A percentile compares a stretch with the other conserved stretches of the same genome.
phyloP scores from a whole-genome alignment of 1,140 invertebrate species.

The Latrodectus geometricus region DNA sequence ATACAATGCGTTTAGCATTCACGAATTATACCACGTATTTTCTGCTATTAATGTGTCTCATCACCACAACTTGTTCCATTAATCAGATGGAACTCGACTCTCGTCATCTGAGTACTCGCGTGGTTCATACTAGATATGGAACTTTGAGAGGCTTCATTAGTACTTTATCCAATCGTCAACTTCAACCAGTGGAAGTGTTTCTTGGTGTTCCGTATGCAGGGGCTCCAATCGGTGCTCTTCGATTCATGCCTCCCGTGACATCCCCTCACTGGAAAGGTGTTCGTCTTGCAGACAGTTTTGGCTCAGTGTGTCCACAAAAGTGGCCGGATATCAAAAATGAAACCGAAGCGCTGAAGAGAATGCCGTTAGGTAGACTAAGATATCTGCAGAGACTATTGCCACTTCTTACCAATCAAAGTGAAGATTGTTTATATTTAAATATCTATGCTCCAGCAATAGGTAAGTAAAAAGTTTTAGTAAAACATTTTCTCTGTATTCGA shows the following conservation, averaged over 20 bases:
- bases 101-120: constrained; percentile 71
- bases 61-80: background rate
- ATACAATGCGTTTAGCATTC: too few relatives aligned
- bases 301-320: constrained; percentile 86
- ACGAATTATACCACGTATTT: too few relatives aligned
- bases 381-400: constrained; percentile 81
- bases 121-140: constrained; percentile 89
- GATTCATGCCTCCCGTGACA: constrained; percentile 75
- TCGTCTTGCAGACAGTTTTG: constrained; percentile 81
- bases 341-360: constrained; percentile 73
- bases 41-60: too few relatives aligned
- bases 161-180: constrained; percentile 6
- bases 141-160: constrained; percentile 85
- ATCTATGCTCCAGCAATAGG: constrained; percentile 83
- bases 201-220: constrained; percentile 84
- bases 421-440: constrained; percentile 94
- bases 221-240: constrained; percentile 77
- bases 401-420: constrained; percentile 81
- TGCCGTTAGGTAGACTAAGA: constrained; percentile 83
- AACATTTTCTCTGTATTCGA: background rate
- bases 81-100: constrained; percentile 7
- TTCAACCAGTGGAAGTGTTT: constrained; percentile 72
- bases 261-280: constrained; percentile 89
- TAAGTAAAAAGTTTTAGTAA: constrained; percentile 49
- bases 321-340: constrained; percentile 73